A percentile compares a stretch with the other conserved stretches of the same genome.
These are phyloP conservation scores for Caenorhabditis sp. DNA, from an alignment of 2,888 invertebrate species.

Conservation along the genomic window DNA sequence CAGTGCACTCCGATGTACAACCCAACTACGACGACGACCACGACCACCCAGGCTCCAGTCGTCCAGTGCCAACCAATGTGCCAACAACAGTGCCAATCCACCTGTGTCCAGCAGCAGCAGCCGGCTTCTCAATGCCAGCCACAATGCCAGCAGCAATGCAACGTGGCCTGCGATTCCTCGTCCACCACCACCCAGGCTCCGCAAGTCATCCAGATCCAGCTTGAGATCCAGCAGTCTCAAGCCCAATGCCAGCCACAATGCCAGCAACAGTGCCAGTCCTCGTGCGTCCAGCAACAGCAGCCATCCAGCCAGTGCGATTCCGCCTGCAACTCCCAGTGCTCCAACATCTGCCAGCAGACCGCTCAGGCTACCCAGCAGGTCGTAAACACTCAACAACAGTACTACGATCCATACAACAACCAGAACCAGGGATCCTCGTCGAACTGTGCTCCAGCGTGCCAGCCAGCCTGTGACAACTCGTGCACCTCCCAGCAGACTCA, in stretches of 20 bases:
- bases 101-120: slow-evolving; percentile 53
- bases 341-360: slow-evolving; percentile 57
- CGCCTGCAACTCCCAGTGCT: slow-evolving; percentile 60
- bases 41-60: slow-evolving; percentile 46
- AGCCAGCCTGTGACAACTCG: slow-evolving; percentile 57
- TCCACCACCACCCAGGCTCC: slow-evolving; percentile 57
- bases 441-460: slow-evolving; percentile 53
- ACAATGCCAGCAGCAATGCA: slow-evolving; percentile 58
- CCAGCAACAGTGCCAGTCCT: slow-evolving; percentile 63
- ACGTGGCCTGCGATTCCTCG: slow-evolving; percentile 44
- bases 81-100: slow-evolving; percentile 55
- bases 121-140: slow-evolving; percentile 52
- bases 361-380: slow-evolving; percentile 52
- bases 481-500: slow-evolving; percentile 49
- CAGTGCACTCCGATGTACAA: slow-evolving; percentile 56
- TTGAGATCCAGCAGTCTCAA: slow-evolving; percentile 46
- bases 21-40: slow-evolving; percentile 39
- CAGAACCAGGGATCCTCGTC: slow-evolving; percentile 34
- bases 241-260: slow-evolving; percentile 64
- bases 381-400: slow-evolving; percentile 26
- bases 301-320: slow-evolving; percentile 57
- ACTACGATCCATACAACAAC: slow-evolving; percentile 53
- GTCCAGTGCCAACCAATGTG: slow-evolving; percentile 60
- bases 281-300: slow-evolving; percentile 64
- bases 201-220: slow-evolving; percentile 56